Percentiles rank a stretch among this genome's conserved stretches.
phyloP scores from a whole-genome alignment of 2,888 invertebrate species.

The Drosophila demipolita region DNA sequence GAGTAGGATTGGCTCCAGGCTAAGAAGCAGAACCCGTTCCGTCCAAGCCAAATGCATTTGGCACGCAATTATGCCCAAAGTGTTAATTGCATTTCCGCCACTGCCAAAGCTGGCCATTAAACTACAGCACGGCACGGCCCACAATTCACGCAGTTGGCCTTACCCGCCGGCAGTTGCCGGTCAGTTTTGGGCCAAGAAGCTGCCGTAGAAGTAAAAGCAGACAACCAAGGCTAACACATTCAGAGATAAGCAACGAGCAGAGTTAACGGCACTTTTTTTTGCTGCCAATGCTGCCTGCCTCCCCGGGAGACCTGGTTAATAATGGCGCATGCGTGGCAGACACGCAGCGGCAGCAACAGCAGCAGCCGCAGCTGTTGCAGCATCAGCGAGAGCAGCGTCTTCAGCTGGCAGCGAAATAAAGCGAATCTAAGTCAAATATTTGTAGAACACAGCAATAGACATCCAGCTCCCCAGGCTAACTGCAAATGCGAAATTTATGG shows the following conservation, averaged over 20 bases:
- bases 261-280: slow-evolving; percentile 60
- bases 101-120: slow-evolving; percentile 54
- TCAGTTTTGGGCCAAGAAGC: slow-evolving; percentile 27
- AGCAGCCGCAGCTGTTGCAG: slow-evolving; percentile 21
- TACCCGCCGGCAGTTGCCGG: slow-evolving; percentile 39
- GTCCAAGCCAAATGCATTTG: slow-evolving; percentile 69
- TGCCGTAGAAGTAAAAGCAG: slow-evolving; percentile 42
- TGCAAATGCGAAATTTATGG: slow-evolving; percentile 76
- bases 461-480: slow-evolving; percentile 56
- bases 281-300: slow-evolving; percentile 5
- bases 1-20: neutral
- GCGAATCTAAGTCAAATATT: slow-evolving; percentile 78
- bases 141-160: slow-evolving; percentile 78
- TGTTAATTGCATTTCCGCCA: slow-evolving; percentile 79
- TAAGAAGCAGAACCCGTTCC: slow-evolving; percentile 35
- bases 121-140: slow-evolving; percentile 58
- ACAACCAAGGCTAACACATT: slow-evolving; percentile 52
- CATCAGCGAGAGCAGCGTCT: slow-evolving; percentile 17
- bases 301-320: slow-evolving; percentile 32
- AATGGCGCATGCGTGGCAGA: slow-evolving; percentile 76
- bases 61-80: slow-evolving; percentile 80
- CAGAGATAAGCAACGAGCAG: slow-evolving; percentile 62
- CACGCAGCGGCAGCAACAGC: slow-evolving; percentile 52
- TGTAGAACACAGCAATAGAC: slow-evolving; percentile 59
- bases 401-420: slow-evolving; percentile 26